phyloP scores from a whole-genome alignment of 2,797 vertebrate species.

The Macropodus opercularis region DNA sequence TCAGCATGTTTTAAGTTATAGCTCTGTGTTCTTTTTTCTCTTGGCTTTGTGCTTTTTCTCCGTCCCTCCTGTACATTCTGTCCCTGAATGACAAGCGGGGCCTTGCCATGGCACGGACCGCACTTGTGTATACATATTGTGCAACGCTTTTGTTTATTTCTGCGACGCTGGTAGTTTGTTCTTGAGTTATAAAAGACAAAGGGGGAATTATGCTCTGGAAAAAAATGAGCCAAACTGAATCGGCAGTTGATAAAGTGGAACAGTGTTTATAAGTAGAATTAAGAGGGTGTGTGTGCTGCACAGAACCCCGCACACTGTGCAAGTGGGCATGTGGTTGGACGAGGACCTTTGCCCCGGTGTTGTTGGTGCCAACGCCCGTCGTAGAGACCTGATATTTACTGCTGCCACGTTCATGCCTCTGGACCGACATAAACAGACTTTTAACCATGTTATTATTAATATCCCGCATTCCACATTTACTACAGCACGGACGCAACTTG shows the following conservation, averaged over 20 bases:
- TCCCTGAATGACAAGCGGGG: constrained; percentile 29
- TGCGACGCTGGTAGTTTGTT: constrained; percentile 11
- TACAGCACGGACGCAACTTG: not conserved
- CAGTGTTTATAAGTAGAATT: not conserved
- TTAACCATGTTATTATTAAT: constrained; percentile 14
- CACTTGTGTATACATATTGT: constrained; percentile 10
- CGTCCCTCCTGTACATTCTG: constrained; percentile 44
- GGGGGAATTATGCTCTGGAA: constrained; percentile 21
- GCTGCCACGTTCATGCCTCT: constrained; percentile 11
- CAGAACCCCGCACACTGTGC: constrained; percentile 16
- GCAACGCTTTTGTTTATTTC: constrained; percentile 10
- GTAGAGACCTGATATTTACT: constrained; percentile 49
- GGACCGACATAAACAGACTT: constrained; percentile 17
- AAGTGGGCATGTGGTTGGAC: constrained; percentile 18
- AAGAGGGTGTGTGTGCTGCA: not conserved
- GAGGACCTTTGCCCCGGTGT: constrained; percentile 71
- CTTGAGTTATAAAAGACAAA: constrained; percentile 14
- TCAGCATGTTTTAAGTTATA: not conserved
- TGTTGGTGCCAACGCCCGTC: constrained; percentile 53
- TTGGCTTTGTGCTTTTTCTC: not conserved
- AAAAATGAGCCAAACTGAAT: constrained; percentile 15
- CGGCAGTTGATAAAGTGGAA: constrained; percentile 15
- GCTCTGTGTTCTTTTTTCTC: not conserved
- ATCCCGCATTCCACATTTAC: not conserved
- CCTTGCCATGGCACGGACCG: constrained; percentile 6